phyloP scores from a whole-genome alignment of 2,113 vertebrate genomes.

The Prietella phreatophila region DNA sequence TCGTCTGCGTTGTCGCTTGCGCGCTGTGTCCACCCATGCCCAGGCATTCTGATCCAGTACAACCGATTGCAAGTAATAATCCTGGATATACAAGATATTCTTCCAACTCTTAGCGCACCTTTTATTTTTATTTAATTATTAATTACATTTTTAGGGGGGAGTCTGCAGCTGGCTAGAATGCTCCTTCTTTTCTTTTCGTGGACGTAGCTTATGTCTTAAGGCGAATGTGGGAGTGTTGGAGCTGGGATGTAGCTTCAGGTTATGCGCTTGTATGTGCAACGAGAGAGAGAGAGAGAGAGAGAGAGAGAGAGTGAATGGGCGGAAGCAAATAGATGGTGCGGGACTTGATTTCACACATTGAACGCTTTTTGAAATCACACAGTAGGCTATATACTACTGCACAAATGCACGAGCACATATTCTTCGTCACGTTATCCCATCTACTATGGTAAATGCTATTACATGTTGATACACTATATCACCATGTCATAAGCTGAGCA shows the following conservation, averaged over 20 bases:
- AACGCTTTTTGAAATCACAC: neutral
- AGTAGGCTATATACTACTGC: neutral
- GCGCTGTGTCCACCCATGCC: neutral
- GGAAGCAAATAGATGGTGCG: neutral
- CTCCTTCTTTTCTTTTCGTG: neutral
- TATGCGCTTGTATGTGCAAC: conserved; percentile 11
- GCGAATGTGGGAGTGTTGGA: conserved; percentile 24
- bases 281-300: conserved; percentile 15
- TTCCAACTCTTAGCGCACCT: neutral
- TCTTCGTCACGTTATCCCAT: neutral
- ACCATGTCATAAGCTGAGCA: neutral
- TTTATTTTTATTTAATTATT: too few species aligned
- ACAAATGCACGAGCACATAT: neutral
- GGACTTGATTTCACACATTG: conserved; percentile 1
- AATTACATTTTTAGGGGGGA: too few species aligned
- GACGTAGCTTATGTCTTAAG: neutral
- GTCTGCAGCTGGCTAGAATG: neutral
- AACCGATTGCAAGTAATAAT: neutral
- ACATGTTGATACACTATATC: neutral
- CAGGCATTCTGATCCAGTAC: conserved; percentile 7
- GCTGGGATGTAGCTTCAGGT: conserved; percentile 28
- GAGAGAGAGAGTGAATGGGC: conserved; percentile 1
- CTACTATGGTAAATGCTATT: neutral
- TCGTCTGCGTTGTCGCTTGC: neutral
- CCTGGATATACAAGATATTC: neutral